A percentile compares a stretch with the other conserved stretches of the same genome.
These are phyloP conservation scores for Notospermus geniculatus DNA, from an alignment of 1,140 invertebrate species.

Conservation along the genomic window DNA sequence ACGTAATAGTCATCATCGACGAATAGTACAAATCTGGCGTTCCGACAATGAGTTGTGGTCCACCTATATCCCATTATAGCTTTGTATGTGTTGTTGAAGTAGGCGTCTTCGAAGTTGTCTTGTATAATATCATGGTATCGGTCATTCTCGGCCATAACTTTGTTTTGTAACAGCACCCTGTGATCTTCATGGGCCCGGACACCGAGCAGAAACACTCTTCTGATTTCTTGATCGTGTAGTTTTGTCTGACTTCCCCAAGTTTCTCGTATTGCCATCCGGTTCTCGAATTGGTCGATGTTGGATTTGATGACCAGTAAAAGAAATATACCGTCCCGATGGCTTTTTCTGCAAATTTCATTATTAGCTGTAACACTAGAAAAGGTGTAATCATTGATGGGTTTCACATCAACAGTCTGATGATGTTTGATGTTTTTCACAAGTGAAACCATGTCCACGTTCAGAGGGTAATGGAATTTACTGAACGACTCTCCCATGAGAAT, in stretches of 20 bases:
- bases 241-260: background rate
- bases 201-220: background rate
- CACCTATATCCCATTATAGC: background rate
- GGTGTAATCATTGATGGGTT: too few species aligned
- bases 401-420: too few species aligned
- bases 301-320: background rate
- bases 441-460: too few species aligned
- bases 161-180: background rate
- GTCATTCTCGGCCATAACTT: background rate
- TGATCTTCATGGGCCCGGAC: background rate
- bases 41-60: background rate
- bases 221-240: background rate
- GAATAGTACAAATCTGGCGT: background rate
- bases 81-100: background rate
- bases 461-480: too few species aligned
- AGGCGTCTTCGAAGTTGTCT: background rate
- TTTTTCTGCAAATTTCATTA: background rate
- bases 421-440: too few species aligned
- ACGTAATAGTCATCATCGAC: background rate
- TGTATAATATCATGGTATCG: background rate
- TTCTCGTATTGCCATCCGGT: background rate
- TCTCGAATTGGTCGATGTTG: background rate
- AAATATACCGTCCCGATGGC: background rate
- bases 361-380: background rate
- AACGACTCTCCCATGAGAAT: too few species aligned